Evolutionary conservation across 2,888 invertebrate genomes (phyloP), one percentile per base, ranked within the genome.

Genomic region (Drosophila tripunctata): DNA sequence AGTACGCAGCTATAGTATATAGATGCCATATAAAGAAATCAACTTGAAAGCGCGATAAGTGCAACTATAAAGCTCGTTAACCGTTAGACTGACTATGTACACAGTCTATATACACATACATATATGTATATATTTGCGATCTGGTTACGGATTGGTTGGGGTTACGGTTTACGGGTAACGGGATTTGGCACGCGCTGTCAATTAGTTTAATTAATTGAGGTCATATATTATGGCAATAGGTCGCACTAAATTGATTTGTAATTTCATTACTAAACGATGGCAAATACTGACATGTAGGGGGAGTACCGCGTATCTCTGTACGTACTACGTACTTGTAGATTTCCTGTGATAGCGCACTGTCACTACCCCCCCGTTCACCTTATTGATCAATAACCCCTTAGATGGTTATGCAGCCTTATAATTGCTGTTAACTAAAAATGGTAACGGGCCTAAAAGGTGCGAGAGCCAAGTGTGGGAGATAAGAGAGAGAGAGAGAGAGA

Each of bases 141-240:
- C 67, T 47, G 55, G 38, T 35, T 54, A 41, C 30, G 55, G 40
- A 22, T 41, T 15, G 24, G 43, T 24, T 50, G 17, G 15, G 36
- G 50, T 36, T 27, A 19, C 12, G 40, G 40, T 12, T 7, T 2
- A 38, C 43, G 43, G 47, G 30, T 14, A 30, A 36, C 48, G 30
- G 58, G 40, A 52, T 60, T 57, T 43, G 47, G 62, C 75, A 78
- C 78, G 54, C 69, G 61, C 74, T 57, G 54, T 55, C 78, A 83
- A 86, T 83, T 86, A 83, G 81, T 56, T 69, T 55, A 77, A 83
- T 86, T 83, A 86, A 78, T 72, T 78, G 76, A 68, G 84, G 72
- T 78, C 77, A 67, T 73, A 76, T 78, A 67, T 75, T 82, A 63
- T 64, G 54, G 65, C 68, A 38, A 77, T 69, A 76, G 84, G 64